These are phyloP conservation scores for Calameuta filiformis DNA, from an alignment of 2,888 invertebrate species.

Conservation along the genomic window DNA sequence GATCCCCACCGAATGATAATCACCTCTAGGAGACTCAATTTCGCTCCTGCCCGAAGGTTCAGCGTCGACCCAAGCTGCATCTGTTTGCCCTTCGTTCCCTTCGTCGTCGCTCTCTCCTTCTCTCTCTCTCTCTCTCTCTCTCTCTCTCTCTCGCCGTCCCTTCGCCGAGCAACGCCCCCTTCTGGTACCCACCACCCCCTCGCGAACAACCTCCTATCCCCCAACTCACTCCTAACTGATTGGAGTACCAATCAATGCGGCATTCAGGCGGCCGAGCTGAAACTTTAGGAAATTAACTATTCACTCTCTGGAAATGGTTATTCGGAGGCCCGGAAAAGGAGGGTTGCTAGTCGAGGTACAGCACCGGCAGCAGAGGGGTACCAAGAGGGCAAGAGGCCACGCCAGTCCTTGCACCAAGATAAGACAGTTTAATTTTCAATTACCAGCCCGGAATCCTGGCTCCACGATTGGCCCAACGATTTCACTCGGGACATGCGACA, in stretches of 20 bases:
- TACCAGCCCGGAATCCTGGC: conserved; percentile 36
- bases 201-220: conserved; percentile 29
- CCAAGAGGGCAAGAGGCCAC: conserved; percentile 1
- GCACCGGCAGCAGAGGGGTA: conserved; percentile 16
- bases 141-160: conserved; percentile 7
- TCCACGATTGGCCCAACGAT: conserved; percentile 25
- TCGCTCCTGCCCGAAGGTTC: conserved; percentile 47
- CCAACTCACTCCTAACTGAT: conserved; percentile 58
- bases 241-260: conserved; percentile 65
- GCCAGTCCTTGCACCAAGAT: conserved; percentile 45
- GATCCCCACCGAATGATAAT: conserved; percentile 61
- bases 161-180: conserved; percentile 10
- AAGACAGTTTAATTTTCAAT: conserved; percentile 64
- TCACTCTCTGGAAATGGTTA: conserved; percentile 63
- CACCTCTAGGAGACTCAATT: conserved; percentile 60
- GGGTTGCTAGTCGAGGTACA: conserved; percentile 30
- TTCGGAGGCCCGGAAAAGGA: conserved; percentile 56
- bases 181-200: conserved; percentile 14
- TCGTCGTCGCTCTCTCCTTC: conserved; percentile 13
- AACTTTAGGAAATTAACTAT: conserved; percentile 66
- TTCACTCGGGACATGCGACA: not conserved
- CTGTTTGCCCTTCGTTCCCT: conserved; percentile 37
- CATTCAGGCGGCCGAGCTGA: conserved; percentile 61
- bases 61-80: conserved; percentile 43
- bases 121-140: not conserved